phyloP scores from a whole-genome alignment of 2,797 vertebrate species.

The Carcharodon carcharias region DNA sequence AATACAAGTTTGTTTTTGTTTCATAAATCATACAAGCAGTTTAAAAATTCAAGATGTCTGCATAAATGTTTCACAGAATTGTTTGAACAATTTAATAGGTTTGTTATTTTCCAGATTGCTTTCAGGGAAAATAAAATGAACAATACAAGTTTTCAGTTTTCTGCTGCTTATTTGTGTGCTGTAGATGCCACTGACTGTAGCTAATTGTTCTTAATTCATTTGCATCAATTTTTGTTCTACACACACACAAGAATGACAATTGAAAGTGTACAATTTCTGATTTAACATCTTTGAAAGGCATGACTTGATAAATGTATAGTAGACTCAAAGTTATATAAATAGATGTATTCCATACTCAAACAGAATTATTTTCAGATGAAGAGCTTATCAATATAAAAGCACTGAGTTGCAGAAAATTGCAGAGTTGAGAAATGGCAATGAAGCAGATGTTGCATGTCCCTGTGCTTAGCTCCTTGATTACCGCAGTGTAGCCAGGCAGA shows the following conservation, averaged over 20 bases:
- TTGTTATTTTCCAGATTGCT: not conserved
- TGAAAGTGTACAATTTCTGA: not conserved
- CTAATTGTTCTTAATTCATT: not conserved
- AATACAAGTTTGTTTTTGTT: not conserved
- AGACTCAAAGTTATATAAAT: not conserved
- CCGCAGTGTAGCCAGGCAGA: not conserved
- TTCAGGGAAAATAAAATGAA: not conserved
- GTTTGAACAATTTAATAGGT: not conserved
- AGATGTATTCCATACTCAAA: not conserved
- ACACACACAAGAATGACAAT: not conserved
- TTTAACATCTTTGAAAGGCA: not conserved
- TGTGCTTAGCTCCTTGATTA: not conserved
- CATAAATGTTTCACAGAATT: not conserved
- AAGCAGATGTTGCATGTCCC: not conserved
- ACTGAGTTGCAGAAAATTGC: not conserved
- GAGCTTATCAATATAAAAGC: not conserved
- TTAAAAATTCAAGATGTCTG: not conserved
- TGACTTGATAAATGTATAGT: not conserved
- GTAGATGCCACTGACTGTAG: not conserved
- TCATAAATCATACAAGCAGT: not conserved
- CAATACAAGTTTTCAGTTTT: not conserved
- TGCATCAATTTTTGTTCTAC: not conserved
- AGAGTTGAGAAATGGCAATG: not conserved
- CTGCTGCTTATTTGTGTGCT: not conserved
- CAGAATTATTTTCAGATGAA: not conserved